phyloP scores from a whole-genome alignment of 1,140 invertebrate genomes.

The Calliphora vicina region DNA sequence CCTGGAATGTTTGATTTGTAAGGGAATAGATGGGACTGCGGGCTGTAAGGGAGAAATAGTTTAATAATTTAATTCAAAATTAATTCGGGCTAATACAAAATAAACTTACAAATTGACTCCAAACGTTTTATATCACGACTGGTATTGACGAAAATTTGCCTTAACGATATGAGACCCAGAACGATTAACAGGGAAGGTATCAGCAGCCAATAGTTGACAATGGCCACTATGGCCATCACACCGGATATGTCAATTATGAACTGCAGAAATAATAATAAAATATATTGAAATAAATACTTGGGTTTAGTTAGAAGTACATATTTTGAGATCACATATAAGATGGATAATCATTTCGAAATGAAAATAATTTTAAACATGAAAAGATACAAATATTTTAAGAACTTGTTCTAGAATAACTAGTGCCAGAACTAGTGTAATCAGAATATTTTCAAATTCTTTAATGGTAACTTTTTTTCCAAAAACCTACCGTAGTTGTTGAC shows the following conservation, averaged over 20 bases:
- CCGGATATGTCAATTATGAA: constrained; percentile 72
- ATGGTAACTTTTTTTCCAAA: too few species aligned
- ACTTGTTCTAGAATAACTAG: too few species aligned
- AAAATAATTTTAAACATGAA: too few species aligned
- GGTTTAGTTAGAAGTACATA: too few species aligned
- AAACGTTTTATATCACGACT: constrained; percentile 84
- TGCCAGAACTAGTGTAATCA: too few species aligned
- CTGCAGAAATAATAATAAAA: constrained; percentile 48
- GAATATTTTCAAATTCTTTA: too few species aligned
- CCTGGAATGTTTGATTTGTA: constrained; percentile 78
- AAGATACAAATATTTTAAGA: too few species aligned
- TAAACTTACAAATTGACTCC: constrained; percentile 76
- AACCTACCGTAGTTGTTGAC: too few species aligned
- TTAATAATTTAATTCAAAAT: neutral
- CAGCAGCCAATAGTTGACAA: constrained; percentile 81
- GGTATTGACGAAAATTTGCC: constrained; percentile 77
- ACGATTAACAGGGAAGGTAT: constrained; percentile 75
- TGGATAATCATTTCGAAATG: too few species aligned
- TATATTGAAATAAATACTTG: neutral
- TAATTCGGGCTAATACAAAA: neutral
- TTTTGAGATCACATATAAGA: too few species aligned
- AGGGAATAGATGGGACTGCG: constrained; percentile 86
- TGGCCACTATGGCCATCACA: constrained; percentile 73
- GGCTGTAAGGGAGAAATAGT: constrained; percentile 64
- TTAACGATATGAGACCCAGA: constrained; percentile 71